A percentile compares a stretch with the other conserved stretches of the same genome.
Conservation (phyloP, 1,140 invertebrate species). For the Pantala flavescens region DNA sequence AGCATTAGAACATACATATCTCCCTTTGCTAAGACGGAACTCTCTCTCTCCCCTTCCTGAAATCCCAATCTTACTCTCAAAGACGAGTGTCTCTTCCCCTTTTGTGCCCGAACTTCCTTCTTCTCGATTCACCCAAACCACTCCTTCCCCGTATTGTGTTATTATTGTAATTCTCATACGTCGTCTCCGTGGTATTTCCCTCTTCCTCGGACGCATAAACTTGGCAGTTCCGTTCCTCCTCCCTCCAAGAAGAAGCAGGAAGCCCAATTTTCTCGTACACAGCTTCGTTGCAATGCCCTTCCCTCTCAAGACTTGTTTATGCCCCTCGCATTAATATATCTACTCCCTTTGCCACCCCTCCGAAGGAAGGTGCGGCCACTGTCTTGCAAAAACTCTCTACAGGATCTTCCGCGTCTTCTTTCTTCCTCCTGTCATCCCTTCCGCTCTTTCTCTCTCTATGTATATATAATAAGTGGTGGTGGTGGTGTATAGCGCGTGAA, state of each 20-base stretch:
- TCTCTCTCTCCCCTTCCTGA: too few species aligned
- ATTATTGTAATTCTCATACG: constrained; percentile 8
- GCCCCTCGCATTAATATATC: constrained; percentile 5
- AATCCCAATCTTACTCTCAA: too few species aligned
- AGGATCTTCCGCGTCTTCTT: too few species aligned
- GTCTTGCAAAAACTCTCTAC: too few species aligned
- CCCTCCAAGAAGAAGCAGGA: neutral
- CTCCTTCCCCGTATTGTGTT: constrained; percentile 8
- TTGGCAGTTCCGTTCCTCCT: neutral
- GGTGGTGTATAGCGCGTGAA: too few species aligned
- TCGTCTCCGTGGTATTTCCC: neutral
- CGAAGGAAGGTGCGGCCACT: neutral
- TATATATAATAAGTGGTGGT: too few species aligned
- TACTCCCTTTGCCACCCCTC: neutral
- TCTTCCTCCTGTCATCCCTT: too few species aligned
- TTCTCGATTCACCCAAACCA: neutral
- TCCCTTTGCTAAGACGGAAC: too few species aligned
- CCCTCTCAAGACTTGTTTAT: neutral
- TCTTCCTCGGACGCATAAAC: neutral
- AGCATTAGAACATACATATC: too few species aligned
- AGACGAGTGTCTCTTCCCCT: too few species aligned
- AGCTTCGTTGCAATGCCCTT: neutral
- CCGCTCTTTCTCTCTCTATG: too few species aligned
- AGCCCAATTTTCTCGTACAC: constrained; percentile 8
- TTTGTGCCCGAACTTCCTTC: neutral